phyloP scores from a whole-genome alignment of 2,888 invertebrate genomes.

The Allophyes oxyacanthae region DNA sequence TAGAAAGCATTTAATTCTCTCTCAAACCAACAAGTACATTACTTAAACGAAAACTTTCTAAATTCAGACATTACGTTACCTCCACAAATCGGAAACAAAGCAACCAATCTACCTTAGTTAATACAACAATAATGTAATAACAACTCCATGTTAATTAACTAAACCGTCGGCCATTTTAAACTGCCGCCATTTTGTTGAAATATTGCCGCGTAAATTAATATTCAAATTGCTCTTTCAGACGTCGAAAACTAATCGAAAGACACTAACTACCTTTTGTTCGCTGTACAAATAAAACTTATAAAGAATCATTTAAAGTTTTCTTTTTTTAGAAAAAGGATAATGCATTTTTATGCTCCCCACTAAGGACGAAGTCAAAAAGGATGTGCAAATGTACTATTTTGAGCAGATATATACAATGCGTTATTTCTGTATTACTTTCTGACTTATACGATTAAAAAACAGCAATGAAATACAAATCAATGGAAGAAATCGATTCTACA shows the following conservation, averaged over 20 bases:
- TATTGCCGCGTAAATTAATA: conserved; percentile 80
- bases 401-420: conserved; percentile 3
- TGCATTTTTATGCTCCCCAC: conserved; percentile 6
- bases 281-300: conserved; percentile 64
- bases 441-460: background rate
- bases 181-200: conserved; percentile 75
- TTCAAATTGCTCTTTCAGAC: conserved; percentile 82
- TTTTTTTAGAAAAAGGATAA: conserved; percentile 44
- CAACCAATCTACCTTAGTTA: conserved; percentile 53
- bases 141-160: conserved; percentile 76
- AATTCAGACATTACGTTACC: conserved; percentile 44
- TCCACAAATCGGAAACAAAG: conserved; percentile 54
- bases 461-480: conserved; percentile 20
- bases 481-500: conserved; percentile 11
- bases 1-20: conserved; percentile 17
- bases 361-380: background rate
- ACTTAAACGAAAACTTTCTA: conserved; percentile 43
- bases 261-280: conserved; percentile 67
- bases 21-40: conserved; percentile 6
- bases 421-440: background rate
- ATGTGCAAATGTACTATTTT: background rate
- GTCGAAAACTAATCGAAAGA: conserved; percentile 78
- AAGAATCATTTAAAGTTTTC: conserved; percentile 49
- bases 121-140: conserved; percentile 70
- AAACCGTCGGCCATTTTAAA: conserved; percentile 60